phyloP scores from a whole-genome alignment of 2,113 vertebrate genomes.

The Chionis minor region DNA sequence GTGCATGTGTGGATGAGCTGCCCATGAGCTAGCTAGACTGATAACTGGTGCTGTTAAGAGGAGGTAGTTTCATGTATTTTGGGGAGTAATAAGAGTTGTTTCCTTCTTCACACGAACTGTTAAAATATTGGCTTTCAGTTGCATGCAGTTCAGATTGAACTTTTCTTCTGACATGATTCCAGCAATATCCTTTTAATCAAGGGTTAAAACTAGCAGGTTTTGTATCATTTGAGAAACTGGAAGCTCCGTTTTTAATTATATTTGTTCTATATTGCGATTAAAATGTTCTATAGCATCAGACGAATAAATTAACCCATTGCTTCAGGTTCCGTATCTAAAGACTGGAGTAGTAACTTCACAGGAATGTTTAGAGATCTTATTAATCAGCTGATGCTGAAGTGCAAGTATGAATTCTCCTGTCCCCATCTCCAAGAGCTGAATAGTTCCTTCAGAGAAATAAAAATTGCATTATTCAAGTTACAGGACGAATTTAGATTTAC shows the following conservation, averaged over 20 bases:
- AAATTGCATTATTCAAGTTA: not conserved
- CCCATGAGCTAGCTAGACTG: not conserved
- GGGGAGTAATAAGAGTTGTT: not conserved
- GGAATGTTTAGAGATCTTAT: not conserved
- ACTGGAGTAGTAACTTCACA: not conserved
- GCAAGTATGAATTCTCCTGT: not conserved
- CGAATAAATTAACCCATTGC: not conserved
- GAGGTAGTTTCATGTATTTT: not conserved
- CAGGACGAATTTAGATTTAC: not conserved
- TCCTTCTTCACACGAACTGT: not conserved
- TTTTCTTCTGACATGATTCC: not conserved
- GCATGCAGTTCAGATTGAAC: not conserved
- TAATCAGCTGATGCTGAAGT: not conserved
- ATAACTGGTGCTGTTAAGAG: not conserved
- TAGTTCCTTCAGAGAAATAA: constrained; percentile 16
- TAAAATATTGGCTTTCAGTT: not conserved
- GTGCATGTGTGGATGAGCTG: not conserved
- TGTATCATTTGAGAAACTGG: not conserved
- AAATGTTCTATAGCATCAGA: not conserved
- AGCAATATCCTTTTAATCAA: not conserved
- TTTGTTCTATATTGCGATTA: not conserved
- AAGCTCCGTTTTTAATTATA: not conserved
- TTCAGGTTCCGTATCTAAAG: not conserved
- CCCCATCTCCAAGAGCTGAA: not conserved
- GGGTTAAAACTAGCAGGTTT: not conserved